Percentiles rank a stretch among this genome's conserved stretches.
phyloP scores from a whole-genome alignment of 2,888 invertebrate genomes.

The Diaprepes abbreviatus region DNA sequence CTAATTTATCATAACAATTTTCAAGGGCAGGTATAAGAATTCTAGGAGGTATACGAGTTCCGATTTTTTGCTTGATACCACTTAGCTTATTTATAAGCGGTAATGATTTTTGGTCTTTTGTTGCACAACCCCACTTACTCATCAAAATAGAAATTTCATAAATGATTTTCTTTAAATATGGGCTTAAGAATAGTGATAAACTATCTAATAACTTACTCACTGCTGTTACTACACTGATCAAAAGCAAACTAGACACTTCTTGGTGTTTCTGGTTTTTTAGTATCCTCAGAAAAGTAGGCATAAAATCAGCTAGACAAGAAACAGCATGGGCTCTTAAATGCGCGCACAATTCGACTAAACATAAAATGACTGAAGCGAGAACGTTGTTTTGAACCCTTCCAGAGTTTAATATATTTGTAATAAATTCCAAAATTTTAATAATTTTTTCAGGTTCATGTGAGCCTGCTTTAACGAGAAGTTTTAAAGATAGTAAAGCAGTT shows the following conservation, averaged over 20 bases:
- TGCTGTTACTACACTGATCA: slow-evolving; percentile 83
- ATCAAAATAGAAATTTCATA: slow-evolving; percentile 74
- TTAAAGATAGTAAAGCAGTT: slow-evolving; percentile 85
- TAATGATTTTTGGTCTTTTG: slow-evolving; percentile 60
- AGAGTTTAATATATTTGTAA: slow-evolving; percentile 75
- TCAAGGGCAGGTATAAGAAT: slow-evolving; percentile 83
- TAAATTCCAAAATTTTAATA: slow-evolving; percentile 76
- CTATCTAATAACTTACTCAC: slow-evolving; percentile 87
- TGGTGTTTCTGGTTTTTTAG: slow-evolving; percentile 74
- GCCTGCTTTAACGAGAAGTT: slow-evolving; percentile 84
- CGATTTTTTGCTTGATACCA: slow-evolving; percentile 77
- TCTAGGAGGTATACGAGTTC: slow-evolving; percentile 78
- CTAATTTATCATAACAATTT: slow-evolving; percentile 74
- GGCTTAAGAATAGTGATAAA: slow-evolving; percentile 86
- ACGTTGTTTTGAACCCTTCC: slow-evolving; percentile 73
- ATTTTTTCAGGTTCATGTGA: slow-evolving; percentile 78
- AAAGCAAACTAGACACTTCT: slow-evolving; percentile 72
- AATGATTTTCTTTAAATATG: slow-evolving; percentile 83
- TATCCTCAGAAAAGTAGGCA: slow-evolving; percentile 81
- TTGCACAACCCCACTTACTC: slow-evolving; percentile 52
- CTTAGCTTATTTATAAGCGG: slow-evolving; percentile 73
- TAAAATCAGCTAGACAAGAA: slow-evolving; percentile 80
- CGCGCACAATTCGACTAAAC: slow-evolving; percentile 84
- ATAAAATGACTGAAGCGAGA: slow-evolving; percentile 81
- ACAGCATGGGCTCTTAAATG: slow-evolving; percentile 84